Conservation (phyloP, 2,113 vertebrate species). For the Platycercus adscitus region DNA sequence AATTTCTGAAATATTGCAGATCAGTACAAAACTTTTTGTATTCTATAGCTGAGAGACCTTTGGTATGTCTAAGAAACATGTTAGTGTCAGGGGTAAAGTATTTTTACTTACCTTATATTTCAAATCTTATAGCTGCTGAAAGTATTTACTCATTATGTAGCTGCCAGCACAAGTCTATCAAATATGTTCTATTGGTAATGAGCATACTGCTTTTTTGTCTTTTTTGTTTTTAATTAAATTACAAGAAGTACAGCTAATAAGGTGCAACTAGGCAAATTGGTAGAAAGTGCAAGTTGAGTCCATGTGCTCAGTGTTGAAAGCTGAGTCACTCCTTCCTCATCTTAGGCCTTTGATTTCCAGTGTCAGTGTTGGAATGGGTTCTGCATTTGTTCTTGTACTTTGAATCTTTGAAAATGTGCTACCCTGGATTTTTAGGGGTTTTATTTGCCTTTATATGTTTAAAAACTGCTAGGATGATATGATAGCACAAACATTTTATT, state of each 20-base stretch:
- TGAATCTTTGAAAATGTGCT: background rate
- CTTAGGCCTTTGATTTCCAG: background rate
- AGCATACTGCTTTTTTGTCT: background rate
- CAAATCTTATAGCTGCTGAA: constrained; percentile 50
- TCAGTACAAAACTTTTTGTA: constrained; percentile 36
- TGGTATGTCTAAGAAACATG: constrained; percentile 15
- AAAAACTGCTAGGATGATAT: background rate
- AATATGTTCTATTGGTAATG: background rate
- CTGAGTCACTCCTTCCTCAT: background rate
- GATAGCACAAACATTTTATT: background rate
- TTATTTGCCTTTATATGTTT: background rate
- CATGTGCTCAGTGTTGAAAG: background rate
- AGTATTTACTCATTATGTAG: constrained; percentile 35
- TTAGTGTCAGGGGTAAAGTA: constrained; percentile 2
- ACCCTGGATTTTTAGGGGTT: background rate
- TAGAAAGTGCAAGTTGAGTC: background rate
- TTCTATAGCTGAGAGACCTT: constrained; percentile 25
- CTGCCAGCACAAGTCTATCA: background rate
- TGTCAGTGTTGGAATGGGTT: background rate
- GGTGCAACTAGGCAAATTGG: background rate
- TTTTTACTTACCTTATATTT: constrained; percentile 36
- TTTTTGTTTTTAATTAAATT: background rate
- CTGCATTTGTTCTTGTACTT: background rate
- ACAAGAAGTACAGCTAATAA: constrained; percentile 47
- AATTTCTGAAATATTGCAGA: constrained; percentile 54